A percentile compares a stretch with the other conserved stretches of the same genome.
Evolutionary conservation across 2,113 vertebrate species (phyloP).

Genomic region (Ochotona curzoniae): DNA sequence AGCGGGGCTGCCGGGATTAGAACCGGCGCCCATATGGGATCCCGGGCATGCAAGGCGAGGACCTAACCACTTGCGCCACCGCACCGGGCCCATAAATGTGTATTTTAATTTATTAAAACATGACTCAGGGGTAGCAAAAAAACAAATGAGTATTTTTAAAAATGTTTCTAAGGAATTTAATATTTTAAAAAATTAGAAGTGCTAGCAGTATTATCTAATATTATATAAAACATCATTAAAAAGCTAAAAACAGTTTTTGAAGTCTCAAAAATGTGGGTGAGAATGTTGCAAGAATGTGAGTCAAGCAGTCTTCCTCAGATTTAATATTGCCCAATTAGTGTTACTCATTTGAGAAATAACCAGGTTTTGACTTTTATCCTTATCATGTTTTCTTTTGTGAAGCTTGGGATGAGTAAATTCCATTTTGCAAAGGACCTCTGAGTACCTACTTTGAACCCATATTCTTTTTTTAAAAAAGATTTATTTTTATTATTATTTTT

Average conservation of each 20-base stretch:
- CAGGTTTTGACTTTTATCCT: background rate
- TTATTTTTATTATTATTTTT: too few relatives aligned
- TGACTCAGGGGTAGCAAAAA: background rate
- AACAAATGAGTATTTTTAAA: background rate
- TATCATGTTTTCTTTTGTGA: background rate
- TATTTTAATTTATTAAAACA: slow-evolving; percentile 7
- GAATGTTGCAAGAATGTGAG: background rate
- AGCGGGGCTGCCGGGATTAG: too few relatives aligned
- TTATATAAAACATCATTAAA: background rate
- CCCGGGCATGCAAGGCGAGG: too few relatives aligned
- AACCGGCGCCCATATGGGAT: too few relatives aligned
- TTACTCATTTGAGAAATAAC: background rate
- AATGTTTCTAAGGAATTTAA: background rate
- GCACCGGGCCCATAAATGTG: background rate
- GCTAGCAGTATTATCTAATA: background rate
- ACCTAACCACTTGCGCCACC: too few relatives aligned
- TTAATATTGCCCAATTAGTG: background rate
- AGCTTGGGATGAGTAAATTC: background rate
- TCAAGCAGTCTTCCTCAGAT: background rate
- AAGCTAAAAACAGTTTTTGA: background rate
- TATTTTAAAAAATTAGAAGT: slow-evolving; percentile 28
- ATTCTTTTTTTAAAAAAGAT: too few relatives aligned
- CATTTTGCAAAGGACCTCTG: background rate
- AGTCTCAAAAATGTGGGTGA: background rate
- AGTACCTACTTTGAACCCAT: background rate